A percentile compares a stretch with the other conserved stretches of the same genome.
phyloP scores from a whole-genome alignment of 2,797 vertebrate genomes.

The Euthynnus affinis region DNA sequence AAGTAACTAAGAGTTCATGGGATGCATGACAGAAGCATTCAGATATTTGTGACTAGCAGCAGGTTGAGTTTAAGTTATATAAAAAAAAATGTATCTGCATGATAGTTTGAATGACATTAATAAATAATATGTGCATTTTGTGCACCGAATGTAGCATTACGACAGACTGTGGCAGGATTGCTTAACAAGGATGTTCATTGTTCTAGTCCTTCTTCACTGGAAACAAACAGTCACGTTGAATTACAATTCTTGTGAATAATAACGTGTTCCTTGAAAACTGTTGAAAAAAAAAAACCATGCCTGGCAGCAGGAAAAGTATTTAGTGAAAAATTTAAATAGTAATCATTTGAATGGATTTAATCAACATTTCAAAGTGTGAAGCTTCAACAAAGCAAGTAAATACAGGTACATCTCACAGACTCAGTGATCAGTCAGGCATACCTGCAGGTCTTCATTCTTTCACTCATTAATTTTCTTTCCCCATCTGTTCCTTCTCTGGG shows the following conservation, averaged over 20 bases:
- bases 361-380: neutral
- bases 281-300: neutral
- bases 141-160: neutral
- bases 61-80: neutral
- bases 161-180: neutral
- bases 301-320: neutral
- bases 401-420: neutral
- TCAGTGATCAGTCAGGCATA: constrained; percentile 28
- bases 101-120: neutral
- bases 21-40: neutral
- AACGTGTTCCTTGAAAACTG: neutral
- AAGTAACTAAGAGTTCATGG: too few relatives aligned
- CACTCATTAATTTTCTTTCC: constrained; percentile 65
- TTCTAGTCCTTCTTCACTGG: neutral
- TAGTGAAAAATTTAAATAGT: neutral
- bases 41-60: neutral
- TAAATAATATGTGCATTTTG: neutral
- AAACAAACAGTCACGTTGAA: neutral
- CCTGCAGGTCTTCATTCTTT: constrained; percentile 56
- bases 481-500: constrained; percentile 65
- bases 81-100: neutral
- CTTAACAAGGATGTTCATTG: neutral
- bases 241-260: neutral
- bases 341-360: too few relatives aligned
- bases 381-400: neutral